Evolutionary conservation across 2,797 vertebrate species (phyloP).

Genomic region (Trachurus trachurus): DNA sequence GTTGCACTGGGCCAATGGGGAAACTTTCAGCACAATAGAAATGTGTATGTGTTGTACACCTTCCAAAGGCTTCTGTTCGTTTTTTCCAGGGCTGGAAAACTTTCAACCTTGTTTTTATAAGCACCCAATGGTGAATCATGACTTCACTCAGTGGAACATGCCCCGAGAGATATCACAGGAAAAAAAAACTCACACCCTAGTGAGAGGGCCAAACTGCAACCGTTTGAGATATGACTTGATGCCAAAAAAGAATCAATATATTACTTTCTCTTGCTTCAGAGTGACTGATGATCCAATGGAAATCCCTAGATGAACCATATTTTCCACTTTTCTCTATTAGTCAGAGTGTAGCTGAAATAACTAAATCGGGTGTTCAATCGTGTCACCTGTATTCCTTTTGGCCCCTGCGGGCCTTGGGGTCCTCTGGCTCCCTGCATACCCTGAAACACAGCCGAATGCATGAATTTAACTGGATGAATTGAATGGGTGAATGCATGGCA

Average conservation of each 20-base stretch:
- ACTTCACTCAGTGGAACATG: slow-evolving; percentile 75
- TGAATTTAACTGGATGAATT: neutral
- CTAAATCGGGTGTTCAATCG: neutral
- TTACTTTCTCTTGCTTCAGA: slow-evolving; percentile 26
- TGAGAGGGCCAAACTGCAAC: slow-evolving; percentile 17
- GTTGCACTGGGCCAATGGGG: slow-evolving; percentile 17
- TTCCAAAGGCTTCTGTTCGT: slow-evolving; percentile 51
- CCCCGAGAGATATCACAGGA: slow-evolving; percentile 47
- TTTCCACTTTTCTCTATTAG: slow-evolving; percentile 50
- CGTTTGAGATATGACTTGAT: slow-evolving; percentile 37
- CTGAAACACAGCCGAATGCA: slow-evolving; percentile 78
- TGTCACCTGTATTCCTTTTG: slow-evolving; percentile 93
- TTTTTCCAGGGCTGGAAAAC: slow-evolving; percentile 70
- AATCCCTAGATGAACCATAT: slow-evolving; percentile 38
- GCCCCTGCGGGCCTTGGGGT: slow-evolving; percentile 89
- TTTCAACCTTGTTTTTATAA: slow-evolving; percentile 67
- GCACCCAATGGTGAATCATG: slow-evolving; percentile 66
- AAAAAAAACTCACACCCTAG: slow-evolving; percentile 26
- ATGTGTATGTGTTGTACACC: slow-evolving; percentile 27
- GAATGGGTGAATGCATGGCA: neutral
- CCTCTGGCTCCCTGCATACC: slow-evolving; percentile 91
- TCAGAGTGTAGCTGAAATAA: neutral
- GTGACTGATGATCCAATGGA: slow-evolving; percentile 36
- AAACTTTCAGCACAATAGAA: slow-evolving; percentile 52
- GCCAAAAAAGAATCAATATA: slow-evolving; percentile 15